These are phyloP conservation scores for Philaethria dido DNA, from an alignment of 2,888 invertebrate species.

Conservation along the genomic window DNA sequence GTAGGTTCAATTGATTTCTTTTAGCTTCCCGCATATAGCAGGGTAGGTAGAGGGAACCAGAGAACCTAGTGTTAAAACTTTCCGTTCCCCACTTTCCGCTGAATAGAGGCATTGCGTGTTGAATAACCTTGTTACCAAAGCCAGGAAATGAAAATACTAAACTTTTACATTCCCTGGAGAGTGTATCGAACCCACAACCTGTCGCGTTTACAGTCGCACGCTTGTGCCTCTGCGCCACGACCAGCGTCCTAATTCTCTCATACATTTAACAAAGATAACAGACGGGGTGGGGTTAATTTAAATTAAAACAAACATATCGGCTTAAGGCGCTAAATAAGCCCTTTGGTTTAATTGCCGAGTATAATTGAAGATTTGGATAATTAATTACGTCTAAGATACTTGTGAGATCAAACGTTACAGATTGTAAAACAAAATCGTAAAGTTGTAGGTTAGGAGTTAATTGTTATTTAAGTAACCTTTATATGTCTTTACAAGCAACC, in stretches of 20 bases:
- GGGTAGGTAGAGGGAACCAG: too few relatives aligned
- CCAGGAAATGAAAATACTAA: too few relatives aligned
- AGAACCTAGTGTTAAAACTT: too few relatives aligned
- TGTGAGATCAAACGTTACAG: slow-evolving; percentile 2
- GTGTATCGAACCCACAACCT: too few relatives aligned
- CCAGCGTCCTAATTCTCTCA: neutral
- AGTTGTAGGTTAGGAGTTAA: neutral
- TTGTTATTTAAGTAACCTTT: slow-evolving; percentile 5
- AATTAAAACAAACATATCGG: neutral
- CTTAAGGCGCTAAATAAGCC: neutral
- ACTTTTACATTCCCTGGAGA: too few relatives aligned
- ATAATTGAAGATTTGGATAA: slow-evolving; percentile 31
- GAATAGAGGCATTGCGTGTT: too few relatives aligned
- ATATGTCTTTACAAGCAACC: neutral
- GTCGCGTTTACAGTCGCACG: too few relatives aligned
- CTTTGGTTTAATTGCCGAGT: slow-evolving; percentile 22
- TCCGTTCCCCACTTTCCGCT: too few relatives aligned
- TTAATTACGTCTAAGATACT: slow-evolving; percentile 19
- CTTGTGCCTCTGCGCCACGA: neutral
- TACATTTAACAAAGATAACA: neutral
- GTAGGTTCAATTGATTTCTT: neutral
- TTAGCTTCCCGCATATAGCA: too few relatives aligned
- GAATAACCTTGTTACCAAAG: too few relatives aligned
- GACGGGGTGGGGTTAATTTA: neutral
- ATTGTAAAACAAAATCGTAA: slow-evolving; percentile 12